Evolutionary conservation across 1,140 invertebrate species (phyloP), one percentile per base, ranked within the genome.

Genomic region (Drosophila serrata): DNA sequence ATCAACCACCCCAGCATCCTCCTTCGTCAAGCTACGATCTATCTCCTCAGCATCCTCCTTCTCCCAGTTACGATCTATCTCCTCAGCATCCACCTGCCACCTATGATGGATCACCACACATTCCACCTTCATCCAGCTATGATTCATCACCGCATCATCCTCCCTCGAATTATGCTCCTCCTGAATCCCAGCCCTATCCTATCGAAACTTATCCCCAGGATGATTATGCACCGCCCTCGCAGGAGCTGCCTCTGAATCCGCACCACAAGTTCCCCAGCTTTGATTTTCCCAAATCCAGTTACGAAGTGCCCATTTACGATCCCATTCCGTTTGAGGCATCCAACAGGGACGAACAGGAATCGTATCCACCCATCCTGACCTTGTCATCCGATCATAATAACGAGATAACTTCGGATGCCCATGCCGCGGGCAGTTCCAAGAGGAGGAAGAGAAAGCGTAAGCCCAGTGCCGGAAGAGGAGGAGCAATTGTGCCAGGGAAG

Each of bases 251-350:
- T 0, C 39, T 92, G 5, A 91, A 84, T 68, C 73, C 65, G 0
- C 81, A 92, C 65, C 79, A 82, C 39, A 90, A 86, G 43, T 81
- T 75, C 22, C 90, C 90, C 9, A 77, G 86, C n/a, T 92, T 91
- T 31, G 86, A 92, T 37, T 92, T 79, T 22, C 87, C 86, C 11
- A 92, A 92, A 39, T 92, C 90, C 8, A 92, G 91, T 60, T 92
- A 92, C 60, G 91, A 92, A 63, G 91, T 92, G 33, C 91, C 91
- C 49, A 88, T 92, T 22, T 92, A 92, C 33, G 91, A 92, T 57
- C 82, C 91, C 8, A 86, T 92, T 68, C 91, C 91, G 7, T 92
- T 92, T 22, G 90, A 90, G 42, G 62, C 91, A 0, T 87, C 82
- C 37, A 91, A 69, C 43, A 61, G 73, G 6, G 91, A 92, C 11